Evolutionary conservation across 1,140 invertebrate species (phyloP).

Genomic region (Pseudobourletiella spinata): DNA sequence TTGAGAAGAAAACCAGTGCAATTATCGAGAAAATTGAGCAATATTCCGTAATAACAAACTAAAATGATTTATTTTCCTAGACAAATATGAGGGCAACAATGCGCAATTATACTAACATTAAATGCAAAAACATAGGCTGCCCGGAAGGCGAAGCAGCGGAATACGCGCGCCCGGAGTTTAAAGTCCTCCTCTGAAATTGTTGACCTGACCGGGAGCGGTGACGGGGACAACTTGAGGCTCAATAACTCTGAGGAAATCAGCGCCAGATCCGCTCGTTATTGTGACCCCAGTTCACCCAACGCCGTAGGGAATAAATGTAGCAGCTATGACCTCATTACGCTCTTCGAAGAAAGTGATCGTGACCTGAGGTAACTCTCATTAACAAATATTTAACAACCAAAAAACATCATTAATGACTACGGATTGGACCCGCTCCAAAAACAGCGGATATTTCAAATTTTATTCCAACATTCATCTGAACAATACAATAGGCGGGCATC

Average conservation of each 20-base stretch:
- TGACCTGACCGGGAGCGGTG: background rate
- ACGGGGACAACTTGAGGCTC: background rate
- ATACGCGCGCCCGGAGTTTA: background rate
- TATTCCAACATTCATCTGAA: background rate
- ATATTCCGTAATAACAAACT: constrained; percentile 19
- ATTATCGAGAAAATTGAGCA: constrained; percentile 31
- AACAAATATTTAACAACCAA: background rate
- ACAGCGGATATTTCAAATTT: background rate
- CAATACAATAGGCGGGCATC: background rate
- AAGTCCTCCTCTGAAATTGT: background rate
- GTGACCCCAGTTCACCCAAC: background rate
- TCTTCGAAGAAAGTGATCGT: background rate
- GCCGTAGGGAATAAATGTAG: background rate
- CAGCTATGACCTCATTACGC: background rate
- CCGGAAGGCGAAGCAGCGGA: too few species aligned
- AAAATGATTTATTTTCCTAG: too few species aligned
- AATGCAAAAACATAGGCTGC: background rate
- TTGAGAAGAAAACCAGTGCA: constrained; percentile 27
- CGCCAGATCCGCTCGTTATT: background rate
- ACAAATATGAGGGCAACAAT: too few species aligned
- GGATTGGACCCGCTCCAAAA: too few species aligned
- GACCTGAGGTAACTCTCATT: background rate
- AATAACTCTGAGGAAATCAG: background rate
- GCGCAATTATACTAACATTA: too few species aligned
- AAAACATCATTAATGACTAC: background rate